Conservation (phyloP, 92 coral and sea anemone species). For the Pocillopora meandrina region DNA sequence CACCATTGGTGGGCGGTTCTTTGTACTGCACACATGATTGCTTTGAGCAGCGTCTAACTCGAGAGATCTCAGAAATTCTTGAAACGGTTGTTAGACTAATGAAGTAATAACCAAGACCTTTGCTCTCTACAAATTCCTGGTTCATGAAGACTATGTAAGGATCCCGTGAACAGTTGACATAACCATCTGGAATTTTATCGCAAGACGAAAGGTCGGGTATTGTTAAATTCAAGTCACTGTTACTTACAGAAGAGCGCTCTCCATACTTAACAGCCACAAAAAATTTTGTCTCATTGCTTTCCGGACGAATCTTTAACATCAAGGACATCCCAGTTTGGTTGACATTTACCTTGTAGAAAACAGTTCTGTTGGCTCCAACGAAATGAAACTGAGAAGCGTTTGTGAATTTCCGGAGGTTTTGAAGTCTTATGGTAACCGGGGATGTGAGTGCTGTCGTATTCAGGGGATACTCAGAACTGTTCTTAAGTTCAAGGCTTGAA, state of each 20-base stretch:
- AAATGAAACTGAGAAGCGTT: constrained; percentile 16
- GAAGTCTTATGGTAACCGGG: constrained; percentile 32
- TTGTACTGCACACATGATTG: constrained; percentile 77
- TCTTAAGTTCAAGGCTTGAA: constrained; percentile 46
- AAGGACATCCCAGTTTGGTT: constrained; percentile 26
- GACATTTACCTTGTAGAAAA: constrained; percentile 42
- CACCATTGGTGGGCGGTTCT: constrained; percentile 57
- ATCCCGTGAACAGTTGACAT: constrained; percentile 33
- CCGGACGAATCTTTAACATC: constrained; percentile 37
- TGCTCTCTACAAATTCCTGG: constrained; percentile 6
- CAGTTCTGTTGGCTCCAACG: constrained; percentile 37
- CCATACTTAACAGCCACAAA: constrained; percentile 22
- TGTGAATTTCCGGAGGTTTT: constrained; percentile 20
- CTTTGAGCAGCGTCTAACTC: constrained; percentile 41
- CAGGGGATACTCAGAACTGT: constrained; percentile 28
- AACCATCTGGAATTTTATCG: not conserved
- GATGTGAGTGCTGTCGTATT: constrained; percentile 23
- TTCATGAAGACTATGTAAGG: constrained; percentile 12
- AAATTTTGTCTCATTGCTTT: constrained; percentile 23
- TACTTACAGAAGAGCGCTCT: constrained; percentile 36
- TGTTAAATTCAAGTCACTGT: constrained; percentile 21
- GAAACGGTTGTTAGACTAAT: not conserved
- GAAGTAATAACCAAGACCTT: constrained; percentile 5
- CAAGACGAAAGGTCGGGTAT: constrained; percentile 26
- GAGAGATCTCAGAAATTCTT: not conserved